Percentiles rank a stretch among this genome's conserved stretches.
phyloP scores from a whole-genome alignment of 2,113 vertebrate genomes.

The Apteryx owenii region DNA sequence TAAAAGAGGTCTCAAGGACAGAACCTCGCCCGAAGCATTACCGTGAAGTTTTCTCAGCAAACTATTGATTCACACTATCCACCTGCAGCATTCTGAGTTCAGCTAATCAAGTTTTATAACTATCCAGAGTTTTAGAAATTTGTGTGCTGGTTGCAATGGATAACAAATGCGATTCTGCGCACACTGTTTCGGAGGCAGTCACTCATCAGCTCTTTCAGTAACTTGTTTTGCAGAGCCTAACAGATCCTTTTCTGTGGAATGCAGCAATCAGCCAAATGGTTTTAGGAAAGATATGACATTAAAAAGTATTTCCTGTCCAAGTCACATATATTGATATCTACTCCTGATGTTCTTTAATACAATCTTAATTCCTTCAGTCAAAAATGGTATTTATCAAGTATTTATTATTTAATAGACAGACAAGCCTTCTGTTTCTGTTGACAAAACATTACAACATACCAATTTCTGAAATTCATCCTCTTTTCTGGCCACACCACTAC shows the following conservation, averaged over 20 bases:
- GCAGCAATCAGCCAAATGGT: neutral
- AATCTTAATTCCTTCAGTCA: neutral
- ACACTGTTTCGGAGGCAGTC: neutral
- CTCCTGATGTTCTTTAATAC: neutral
- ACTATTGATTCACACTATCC: neutral
- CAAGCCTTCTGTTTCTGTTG: neutral
- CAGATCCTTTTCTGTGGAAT: neutral
- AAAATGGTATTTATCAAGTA: neutral
- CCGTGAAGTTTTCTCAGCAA: neutral
- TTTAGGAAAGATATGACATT: neutral
- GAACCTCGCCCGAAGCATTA: neutral
- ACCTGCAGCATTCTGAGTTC: neutral
- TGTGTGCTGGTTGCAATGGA: neutral
- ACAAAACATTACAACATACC: neutral
- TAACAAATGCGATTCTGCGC: neutral
- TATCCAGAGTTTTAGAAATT: neutral
- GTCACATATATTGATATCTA: accelerated
- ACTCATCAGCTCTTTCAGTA: neutral
- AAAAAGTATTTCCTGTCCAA: neutral
- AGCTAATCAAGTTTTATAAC: neutral
- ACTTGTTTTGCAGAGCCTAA: neutral
- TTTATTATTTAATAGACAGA: neutral
- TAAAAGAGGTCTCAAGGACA: neutral
- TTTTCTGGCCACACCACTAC: neutral
- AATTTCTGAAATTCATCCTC: neutral